Base-by-base conservation (phyloP, 64 coral and sea anemone genomes). In the Catalaphyllia jardinei region DNA sequence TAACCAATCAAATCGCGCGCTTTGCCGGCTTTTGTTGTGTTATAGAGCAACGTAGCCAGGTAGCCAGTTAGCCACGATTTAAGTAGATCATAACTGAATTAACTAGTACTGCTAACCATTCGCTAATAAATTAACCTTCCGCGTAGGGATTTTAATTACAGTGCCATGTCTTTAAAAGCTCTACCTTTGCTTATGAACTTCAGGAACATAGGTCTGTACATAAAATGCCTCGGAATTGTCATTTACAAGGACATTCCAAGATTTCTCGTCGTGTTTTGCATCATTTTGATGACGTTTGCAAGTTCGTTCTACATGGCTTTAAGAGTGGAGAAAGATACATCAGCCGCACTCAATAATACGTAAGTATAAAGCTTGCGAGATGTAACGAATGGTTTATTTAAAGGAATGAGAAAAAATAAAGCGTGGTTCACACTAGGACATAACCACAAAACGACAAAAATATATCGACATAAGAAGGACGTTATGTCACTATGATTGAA, bases 161-260 rank as follows among this genome's bases (percentile, higher is more conserved):
- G 2, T 33, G 1, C 18, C 4, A n/a, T 20, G 76, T 8, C 7
- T 78, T 38, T 0, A 49, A 3, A 24, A 55, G 4, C 25, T 39
- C 71, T 55, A 7, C 1, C 76, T 1, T 55, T 77, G 4, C 29
- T 24, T 74, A 33, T 75, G 31, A 11, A 46, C 42, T 46, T 46
- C 71, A 92, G 90, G 13, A 52, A 87, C 42, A 87, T 60, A 1
- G 84, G 82, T n/a, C 49, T 86, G 6, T 92, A 92, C 24, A 80
- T 86, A 3, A 84, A 86, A 78, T 63, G 82, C 9, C 80, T 92
- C 55, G 90, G 83, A 35, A 76, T 29, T 24, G 83, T 92, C 71
- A 79, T 92, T 35, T 79, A 60, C 75, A 79, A 92, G 75, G 90
- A 92, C 39, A 92, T 92, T 71, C 90, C 90, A 20, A 83, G 90